These are phyloP conservation scores for Tenthredo amoena DNA, from an alignment of 2,888 invertebrate species.

Conservation along the genomic window DNA sequence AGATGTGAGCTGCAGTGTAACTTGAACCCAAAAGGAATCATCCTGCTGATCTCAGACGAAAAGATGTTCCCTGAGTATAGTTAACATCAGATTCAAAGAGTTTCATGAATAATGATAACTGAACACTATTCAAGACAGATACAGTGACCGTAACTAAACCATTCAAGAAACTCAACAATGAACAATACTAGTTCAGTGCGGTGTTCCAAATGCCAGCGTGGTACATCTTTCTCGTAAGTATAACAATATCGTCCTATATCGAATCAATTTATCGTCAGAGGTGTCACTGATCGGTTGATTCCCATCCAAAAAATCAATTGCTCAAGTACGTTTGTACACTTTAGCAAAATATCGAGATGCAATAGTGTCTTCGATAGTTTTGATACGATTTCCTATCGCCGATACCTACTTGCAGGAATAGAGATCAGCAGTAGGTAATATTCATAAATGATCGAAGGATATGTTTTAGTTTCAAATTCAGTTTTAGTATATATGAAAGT, in stretches of 20 bases:
- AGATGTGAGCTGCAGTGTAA: background rate
- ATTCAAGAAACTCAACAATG: background rate
- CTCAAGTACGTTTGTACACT: background rate
- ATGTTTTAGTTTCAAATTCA: no score
- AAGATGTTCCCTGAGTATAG: background rate
- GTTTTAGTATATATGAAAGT: background rate
- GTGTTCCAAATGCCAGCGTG: no score
- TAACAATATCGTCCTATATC: no score
- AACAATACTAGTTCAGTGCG: background rate
- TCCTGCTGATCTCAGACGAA: background rate
- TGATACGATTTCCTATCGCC: no score
- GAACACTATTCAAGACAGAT: background rate
- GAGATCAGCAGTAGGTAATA: no score
- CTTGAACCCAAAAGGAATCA: slow-evolving; percentile 5
- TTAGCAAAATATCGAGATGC: no score
- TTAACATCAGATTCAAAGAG: background rate
- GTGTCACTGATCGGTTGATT: background rate
- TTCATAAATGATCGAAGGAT: no score
- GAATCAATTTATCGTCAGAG: background rate
- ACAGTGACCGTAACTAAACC: background rate
- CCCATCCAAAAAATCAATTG: background rate
- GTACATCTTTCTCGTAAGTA: no score
- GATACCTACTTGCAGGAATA: no score
- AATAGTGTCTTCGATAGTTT: no score
- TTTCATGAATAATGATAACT: background rate